phyloP scores from a whole-genome alignment of 2,888 invertebrate species.

The Drosophila anomalipes region DNA sequence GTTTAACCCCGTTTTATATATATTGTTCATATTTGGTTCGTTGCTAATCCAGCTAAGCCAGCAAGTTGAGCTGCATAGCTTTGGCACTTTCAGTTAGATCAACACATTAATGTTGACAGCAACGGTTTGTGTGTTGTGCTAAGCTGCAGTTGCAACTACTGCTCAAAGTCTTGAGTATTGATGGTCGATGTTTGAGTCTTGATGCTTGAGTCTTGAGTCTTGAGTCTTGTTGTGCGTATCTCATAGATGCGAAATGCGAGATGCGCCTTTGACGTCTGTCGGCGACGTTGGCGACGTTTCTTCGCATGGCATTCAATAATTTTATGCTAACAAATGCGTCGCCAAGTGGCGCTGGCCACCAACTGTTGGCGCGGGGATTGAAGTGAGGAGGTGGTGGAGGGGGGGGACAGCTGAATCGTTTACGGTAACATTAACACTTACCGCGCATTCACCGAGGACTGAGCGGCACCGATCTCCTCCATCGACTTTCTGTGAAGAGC shows the following conservation, averaged over 20 bases:
- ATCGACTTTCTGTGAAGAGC: constrained; percentile 93
- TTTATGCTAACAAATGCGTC: constrained; percentile 85
- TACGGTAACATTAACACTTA: constrained; percentile 87
- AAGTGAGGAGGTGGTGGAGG: constrained; percentile 5
- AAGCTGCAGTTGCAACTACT: constrained; percentile 44
- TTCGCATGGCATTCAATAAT: constrained; percentile 81
- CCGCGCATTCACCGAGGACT: constrained; percentile 93
- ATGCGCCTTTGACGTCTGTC: constrained; percentile 76
- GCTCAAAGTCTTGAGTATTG: constrained; percentile 18
- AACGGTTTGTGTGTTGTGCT: constrained; percentile 60
- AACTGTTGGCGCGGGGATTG: neutral
- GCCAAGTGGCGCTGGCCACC: constrained; percentile 72
- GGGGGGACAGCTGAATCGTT: constrained; percentile 57
- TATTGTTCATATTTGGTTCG: neutral
- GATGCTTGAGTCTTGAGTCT: constrained; percentile 5
- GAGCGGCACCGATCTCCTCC: constrained; percentile 93
- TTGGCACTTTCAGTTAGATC: constrained; percentile 42
- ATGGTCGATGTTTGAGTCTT: constrained; percentile 4
- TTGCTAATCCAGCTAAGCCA: neutral
- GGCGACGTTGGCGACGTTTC: constrained; percentile 69
- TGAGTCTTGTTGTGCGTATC: constrained; percentile 53
- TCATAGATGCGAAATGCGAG: constrained; percentile 72
- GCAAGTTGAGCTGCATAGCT: constrained; percentile 28
- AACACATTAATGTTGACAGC: constrained; percentile 58
- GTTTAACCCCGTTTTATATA: neutral